These are phyloP conservation scores for Wiebesia pumilae DNA, from an alignment of 1,140 invertebrate species.

Conservation along the genomic window DNA sequence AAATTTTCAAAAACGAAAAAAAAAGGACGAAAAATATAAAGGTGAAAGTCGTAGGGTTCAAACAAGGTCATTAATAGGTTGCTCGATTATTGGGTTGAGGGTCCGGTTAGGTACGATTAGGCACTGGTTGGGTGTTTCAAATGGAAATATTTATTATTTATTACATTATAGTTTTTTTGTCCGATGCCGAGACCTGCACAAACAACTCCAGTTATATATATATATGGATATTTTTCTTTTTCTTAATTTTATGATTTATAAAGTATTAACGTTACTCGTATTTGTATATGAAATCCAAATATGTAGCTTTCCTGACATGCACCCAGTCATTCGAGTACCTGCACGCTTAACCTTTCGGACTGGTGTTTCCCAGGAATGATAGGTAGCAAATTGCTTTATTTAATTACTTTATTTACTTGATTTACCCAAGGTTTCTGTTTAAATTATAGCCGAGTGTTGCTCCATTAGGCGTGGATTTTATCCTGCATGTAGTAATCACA, in stretches of 20 bases:
- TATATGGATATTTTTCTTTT: too few species aligned
- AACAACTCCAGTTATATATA: background rate
- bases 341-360: background rate
- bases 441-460: background rate
- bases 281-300: background rate
- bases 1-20: background rate
- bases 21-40: background rate
- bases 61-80: background rate
- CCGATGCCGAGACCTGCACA: background rate
- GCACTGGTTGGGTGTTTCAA: background rate
- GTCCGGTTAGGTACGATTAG: background rate
- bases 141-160: background rate
- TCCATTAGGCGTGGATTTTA: background rate
- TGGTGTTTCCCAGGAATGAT: constrained; percentile 6
- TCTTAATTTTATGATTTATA: background rate
- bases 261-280: background rate
- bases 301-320: too few species aligned
- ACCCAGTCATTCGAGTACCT: background rate
- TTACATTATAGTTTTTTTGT: background rate
- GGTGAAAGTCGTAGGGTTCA: background rate
- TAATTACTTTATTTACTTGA: constrained; percentile 11
- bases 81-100: background rate
- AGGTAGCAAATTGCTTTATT: constrained; percentile 10
- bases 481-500: background rate
- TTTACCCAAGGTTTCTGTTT: background rate